These are phyloP conservation scores for Peromyscus nudipes DNA, from an alignment of 2,797 vertebrate genomes.

Conservation along the genomic window DNA sequence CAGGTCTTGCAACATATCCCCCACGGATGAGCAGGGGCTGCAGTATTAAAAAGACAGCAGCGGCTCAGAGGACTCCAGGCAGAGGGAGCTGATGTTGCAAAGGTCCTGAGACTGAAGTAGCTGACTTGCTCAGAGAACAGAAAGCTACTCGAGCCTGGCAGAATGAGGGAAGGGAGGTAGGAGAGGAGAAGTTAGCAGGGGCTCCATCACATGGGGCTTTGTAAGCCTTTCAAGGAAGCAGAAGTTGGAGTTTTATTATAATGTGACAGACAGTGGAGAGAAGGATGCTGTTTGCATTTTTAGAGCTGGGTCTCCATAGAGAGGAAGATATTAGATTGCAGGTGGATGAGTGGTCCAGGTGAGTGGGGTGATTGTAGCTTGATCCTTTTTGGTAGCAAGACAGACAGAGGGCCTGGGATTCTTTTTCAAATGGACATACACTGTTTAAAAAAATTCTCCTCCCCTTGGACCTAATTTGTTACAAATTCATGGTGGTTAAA, in stretches of 20 bases:
- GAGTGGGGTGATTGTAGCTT: not conserved
- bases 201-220: fast-evolving
- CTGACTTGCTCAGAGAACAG: not conserved
- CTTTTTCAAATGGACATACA: not conserved
- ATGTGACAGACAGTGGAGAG: not conserved
- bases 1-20: too few relatives aligned
- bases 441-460: not conserved
- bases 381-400: not conserved
- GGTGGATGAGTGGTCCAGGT: not conserved
- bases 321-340: not conserved
- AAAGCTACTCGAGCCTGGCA: not conserved
- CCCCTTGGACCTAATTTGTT: not conserved
- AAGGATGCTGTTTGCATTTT: not conserved
- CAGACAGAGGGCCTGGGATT: not conserved
- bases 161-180: not conserved
- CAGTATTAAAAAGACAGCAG: not conserved
- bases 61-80: not conserved
- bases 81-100: not conserved
- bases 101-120: not conserved
- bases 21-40: not conserved
- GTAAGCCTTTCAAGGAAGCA: not conserved
- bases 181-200: not conserved
- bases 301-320: not conserved
- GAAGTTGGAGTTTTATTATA: not conserved
- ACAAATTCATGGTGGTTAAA: not conserved